A percentile compares a stretch with the other conserved stretches of the same genome.
Evolutionary conservation across 1,140 invertebrate species (phyloP).

Genomic region (Drosophila busckii): DNA sequence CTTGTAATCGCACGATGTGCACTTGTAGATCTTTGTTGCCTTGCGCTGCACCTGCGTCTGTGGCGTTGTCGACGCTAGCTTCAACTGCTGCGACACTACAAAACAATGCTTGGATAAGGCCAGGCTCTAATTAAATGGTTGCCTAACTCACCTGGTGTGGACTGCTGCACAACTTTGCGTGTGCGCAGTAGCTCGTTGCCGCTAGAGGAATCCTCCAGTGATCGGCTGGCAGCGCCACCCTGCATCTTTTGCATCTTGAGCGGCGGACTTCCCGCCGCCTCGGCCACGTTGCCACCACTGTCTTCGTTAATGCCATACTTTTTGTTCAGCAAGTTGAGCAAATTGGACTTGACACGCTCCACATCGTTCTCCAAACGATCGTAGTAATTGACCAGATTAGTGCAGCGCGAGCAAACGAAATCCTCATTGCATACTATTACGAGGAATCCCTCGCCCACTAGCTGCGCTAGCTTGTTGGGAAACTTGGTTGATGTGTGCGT

Average conservation of each 20-base stretch:
- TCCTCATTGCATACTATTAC: slow-evolving; percentile 76
- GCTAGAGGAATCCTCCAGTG: slow-evolving; percentile 40
- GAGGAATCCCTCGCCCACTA: slow-evolving; percentile 76
- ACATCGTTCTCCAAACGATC: slow-evolving; percentile 76
- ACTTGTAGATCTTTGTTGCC: slow-evolving; percentile 78
- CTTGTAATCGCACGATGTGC: slow-evolving; percentile 78
- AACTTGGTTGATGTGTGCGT: slow-evolving; percentile 74
- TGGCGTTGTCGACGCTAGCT: slow-evolving; percentile 47
- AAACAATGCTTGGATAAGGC: too few species aligned
- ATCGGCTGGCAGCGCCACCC: slow-evolving; percentile 44
- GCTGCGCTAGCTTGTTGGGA: slow-evolving; percentile 75
- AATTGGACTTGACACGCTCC: slow-evolving; percentile 70
- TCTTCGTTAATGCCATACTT: slow-evolving; percentile 78
- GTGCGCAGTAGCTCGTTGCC: slow-evolving; percentile 43
- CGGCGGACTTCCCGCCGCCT: slow-evolving; percentile 46
- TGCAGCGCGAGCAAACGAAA: slow-evolving; percentile 76
- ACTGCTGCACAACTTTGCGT: slow-evolving; percentile 54
- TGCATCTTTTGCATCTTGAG: slow-evolving; percentile 70
- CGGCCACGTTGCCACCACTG: slow-evolving; percentile 27
- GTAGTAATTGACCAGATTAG: slow-evolving; percentile 76
- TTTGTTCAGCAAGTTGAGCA: slow-evolving; percentile 73
- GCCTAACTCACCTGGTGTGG: slow-evolving; percentile 45
- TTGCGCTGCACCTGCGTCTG: slow-evolving; percentile 65
- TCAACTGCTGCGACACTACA: slow-evolving; percentile 32
- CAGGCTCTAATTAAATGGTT: too few species aligned